Evolutionary conservation across 2,797 vertebrate genomes (phyloP).

Genomic region (Ammospiza maritima): DNA sequence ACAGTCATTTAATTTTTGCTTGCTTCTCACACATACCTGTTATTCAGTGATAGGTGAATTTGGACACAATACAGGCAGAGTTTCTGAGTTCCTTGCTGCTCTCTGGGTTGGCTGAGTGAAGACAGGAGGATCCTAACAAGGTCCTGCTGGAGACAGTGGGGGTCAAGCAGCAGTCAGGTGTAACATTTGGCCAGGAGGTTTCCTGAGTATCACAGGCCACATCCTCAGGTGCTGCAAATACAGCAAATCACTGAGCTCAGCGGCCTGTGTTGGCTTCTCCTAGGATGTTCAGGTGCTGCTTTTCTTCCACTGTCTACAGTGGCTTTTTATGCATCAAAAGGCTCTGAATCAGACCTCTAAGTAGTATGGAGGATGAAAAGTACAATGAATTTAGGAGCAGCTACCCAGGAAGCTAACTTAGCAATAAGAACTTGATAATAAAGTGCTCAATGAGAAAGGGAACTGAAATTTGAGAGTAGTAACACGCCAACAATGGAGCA

Average conservation of each 20-base stretch:
- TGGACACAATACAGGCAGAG: background rate
- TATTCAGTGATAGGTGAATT: background rate
- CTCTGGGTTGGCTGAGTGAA: background rate
- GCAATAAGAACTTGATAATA: constrained; percentile 8
- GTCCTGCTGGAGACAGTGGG: background rate
- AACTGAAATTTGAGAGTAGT: constrained; percentile 37
- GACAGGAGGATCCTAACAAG: background rate
- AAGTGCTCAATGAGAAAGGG: background rate
- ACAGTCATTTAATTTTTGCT: background rate
- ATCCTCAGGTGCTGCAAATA: background rate
- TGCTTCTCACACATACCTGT: background rate
- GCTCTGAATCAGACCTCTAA: background rate
- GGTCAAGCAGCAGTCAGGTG: background rate
- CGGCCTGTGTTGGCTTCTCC: background rate
- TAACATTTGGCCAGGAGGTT: background rate
- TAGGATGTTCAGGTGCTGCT: background rate
- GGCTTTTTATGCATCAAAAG: constrained; percentile 13
- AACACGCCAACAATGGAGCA: background rate
- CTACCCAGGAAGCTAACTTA: constrained; percentile 27
- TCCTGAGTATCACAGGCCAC: accelerated
- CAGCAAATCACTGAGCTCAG: background rate
- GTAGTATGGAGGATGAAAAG: background rate
- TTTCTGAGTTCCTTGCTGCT: background rate
- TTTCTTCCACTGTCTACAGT: background rate
- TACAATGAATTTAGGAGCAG: constrained; percentile 3